Percentiles rank a stretch among this genome's conserved stretches.
phyloP scores from a whole-genome alignment of 2,888 invertebrate species.

The Apamea sordens region DNA sequence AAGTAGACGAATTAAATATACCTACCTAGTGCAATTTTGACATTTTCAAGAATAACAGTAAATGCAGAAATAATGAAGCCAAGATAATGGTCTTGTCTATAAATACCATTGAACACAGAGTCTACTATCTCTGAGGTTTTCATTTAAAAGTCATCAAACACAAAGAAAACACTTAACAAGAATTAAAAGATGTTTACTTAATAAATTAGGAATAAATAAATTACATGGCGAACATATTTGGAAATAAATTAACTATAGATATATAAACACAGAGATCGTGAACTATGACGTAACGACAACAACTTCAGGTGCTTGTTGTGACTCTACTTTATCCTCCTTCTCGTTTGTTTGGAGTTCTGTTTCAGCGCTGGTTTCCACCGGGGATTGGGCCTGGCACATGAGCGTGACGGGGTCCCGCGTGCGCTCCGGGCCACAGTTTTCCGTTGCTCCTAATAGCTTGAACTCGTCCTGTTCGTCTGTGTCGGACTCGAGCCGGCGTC shows the following conservation, averaged over 20 bases:
- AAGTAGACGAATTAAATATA: neutral
- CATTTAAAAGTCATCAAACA: neutral
- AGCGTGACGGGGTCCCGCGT: slow-evolving; percentile 92
- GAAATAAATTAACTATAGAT: slow-evolving; percentile 75
- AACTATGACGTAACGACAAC: slow-evolving; percentile 77
- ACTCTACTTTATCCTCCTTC: slow-evolving; percentile 46
- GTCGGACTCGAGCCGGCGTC: slow-evolving; percentile 76
- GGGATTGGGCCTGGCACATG: slow-evolving; percentile 81
- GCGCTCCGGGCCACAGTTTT: slow-evolving; percentile 94
- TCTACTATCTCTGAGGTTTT: neutral
- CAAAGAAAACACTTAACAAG: slow-evolving; percentile 40
- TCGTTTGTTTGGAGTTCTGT: slow-evolving; percentile 27
- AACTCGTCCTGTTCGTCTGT: slow-evolving; percentile 80
- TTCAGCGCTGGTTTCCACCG: slow-evolving; percentile 31
- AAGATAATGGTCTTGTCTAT: neutral
- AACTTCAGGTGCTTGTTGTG: slow-evolving; percentile 74
- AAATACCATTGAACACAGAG: neutral
- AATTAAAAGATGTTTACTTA: slow-evolving; percentile 61
- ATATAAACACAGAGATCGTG: slow-evolving; percentile 71
- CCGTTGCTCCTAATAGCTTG: slow-evolving; percentile 92
- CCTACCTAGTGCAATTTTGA: neutral
- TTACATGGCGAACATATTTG: slow-evolving; percentile 66
- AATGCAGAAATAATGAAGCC: neutral
- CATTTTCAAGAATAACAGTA: neutral
- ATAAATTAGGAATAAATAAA: slow-evolving; percentile 70